Base-by-base conservation (phyloP, 2,888 invertebrate species). In the Orthosia gothica region DNA sequence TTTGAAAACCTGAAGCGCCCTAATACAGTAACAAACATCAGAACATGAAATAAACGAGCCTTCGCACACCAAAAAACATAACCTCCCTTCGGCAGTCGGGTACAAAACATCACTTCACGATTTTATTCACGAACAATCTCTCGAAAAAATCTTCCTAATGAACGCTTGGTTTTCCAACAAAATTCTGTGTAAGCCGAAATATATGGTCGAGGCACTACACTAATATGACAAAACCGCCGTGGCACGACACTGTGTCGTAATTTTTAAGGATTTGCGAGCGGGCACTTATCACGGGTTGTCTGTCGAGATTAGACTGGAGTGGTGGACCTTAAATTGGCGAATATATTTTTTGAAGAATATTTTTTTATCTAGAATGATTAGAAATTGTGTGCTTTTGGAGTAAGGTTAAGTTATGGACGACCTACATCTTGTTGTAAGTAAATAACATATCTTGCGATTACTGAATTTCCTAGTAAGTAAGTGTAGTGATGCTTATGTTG, bases 191-290 rank as follows among this genome's bases (percentile, higher is more conserved):
- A 76, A 81, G 84, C 81, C 77, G 18, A 82, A 84, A 87, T 79
- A 84, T 80, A 79, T 83, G 75, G 73, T 63, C 54, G 40, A 18
- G 61, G 74, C 71, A 80, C 86, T 89, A 87, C 79, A 81, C 79
- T 87, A 87, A 90, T 91, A 90, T 90, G 92, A 92, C 90, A 91
- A 91, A 91, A 90, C 91, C 91, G 84, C 73, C 54, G 86, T 81
- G 87, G 77, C 87, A 81, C 86, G 89, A 89, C 91, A 89, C 91
- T 90, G 82, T 83, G 86, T 83, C 82, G 91, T 91, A 89, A 93
- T 95, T 95, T 95, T 95, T 95, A 94, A 94, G 92, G 94, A 93
- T 94, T 92, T 89, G 86, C 82, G 80, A 90, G 79, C 82, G 81
- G 87, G 88, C 91, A 91, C 93, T 93, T 94, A 92, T 92, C 93